Evolutionary conservation across 2,888 invertebrate genomes (phyloP).

Genomic region (Leptinotarsa juncta): DNA sequence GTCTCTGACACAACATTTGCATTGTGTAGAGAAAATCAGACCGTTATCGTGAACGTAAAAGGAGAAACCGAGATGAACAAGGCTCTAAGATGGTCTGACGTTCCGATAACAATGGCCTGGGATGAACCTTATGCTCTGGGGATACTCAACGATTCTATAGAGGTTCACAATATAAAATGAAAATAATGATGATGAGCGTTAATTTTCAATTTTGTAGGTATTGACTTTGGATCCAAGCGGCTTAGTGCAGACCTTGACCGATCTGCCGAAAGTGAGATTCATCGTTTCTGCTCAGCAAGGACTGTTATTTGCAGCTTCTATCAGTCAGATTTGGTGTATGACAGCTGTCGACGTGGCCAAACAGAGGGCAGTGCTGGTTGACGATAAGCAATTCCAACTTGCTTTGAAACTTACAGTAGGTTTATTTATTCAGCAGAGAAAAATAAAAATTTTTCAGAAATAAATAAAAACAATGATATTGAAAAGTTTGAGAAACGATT

Average conservation of each 20-base stretch:
- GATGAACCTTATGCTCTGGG: slow-evolving; percentile 94
- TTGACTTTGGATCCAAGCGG: slow-evolving; percentile 85
- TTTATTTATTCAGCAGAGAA: slow-evolving; percentile 42
- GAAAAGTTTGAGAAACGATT: too few relatives aligned
- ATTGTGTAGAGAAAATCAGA: slow-evolving; percentile 87
- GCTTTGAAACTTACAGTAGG: slow-evolving; percentile 90
- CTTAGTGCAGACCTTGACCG: slow-evolving; percentile 84
- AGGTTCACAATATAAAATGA: slow-evolving; percentile 62
- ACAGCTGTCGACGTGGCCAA: slow-evolving; percentile 82
- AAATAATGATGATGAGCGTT: slow-evolving; percentile 10
- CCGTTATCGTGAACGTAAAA: slow-evolving; percentile 85
- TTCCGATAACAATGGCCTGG: slow-evolving; percentile 83
- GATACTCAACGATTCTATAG: slow-evolving; percentile 83
- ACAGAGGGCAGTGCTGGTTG: slow-evolving; percentile 86
- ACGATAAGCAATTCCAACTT: slow-evolving; percentile 92
- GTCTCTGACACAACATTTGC: slow-evolving; percentile 81
- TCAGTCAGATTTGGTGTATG: slow-evolving; percentile 90
- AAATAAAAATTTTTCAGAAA: too few relatives aligned
- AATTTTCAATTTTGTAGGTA: slow-evolving; percentile 63
- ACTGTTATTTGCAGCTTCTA: slow-evolving; percentile 86
- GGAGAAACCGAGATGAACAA: slow-evolving; percentile 77
- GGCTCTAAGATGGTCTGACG: slow-evolving; percentile 83
- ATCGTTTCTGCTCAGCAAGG: slow-evolving; percentile 82
- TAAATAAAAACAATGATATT: too few relatives aligned
- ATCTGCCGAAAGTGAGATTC: slow-evolving; percentile 80